Evolutionary conservation across 35 echinoderm and acorn worm genomes (phyloP), one percentile per base, ranked within the genome.

Genomic region (Ophiothrix spiculata): DNA sequence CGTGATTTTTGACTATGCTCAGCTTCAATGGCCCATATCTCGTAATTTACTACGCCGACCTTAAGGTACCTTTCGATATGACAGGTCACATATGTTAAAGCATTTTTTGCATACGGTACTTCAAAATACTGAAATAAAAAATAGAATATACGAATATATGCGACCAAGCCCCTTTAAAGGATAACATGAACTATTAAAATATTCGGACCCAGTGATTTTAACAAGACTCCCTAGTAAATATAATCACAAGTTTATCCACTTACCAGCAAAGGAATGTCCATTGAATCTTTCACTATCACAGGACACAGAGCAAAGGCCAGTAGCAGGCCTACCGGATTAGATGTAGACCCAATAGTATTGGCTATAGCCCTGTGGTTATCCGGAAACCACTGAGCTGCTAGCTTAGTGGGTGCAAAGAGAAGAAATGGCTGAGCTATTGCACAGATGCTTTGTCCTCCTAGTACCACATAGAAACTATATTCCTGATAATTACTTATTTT

Each of bases 321-420:
- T 1, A 99, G 89, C 36, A 94, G 88, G 32, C 96, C 92, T 0
- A 99, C 78, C 8, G 92, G 96, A 78, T 99, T 99, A 37, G 92
- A 92, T 2, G 89, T 88, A 3, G 96, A 92, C 0, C 89, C 96
- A 19, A 99, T 77, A 0, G 92, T 99, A 74, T 99, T 99, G 6
- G 96, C 96, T 0, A 90, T 79, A 32, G 96, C 92, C 35, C 96
- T 33, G 23, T 99, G 96, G 25, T 88, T 89, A 12, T 94, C 96
- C 19, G 89, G 88, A 42, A 99, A 99, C 96, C 96, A 99, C 11
- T 77, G 37, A 16, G 96, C 96, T 16, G 96, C 96, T 32, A 99
- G 76, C 54, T 99, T 99, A 29, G 96, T 99, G 0, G 96, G 92
- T 21, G 92, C 49, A 73, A 99, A 97, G 8, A 86, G 81, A 84